Evolutionary conservation across 1,140 invertebrate species (phyloP), one percentile per base, ranked within the genome.

Genomic region (Trinorchestia longiramus): DNA sequence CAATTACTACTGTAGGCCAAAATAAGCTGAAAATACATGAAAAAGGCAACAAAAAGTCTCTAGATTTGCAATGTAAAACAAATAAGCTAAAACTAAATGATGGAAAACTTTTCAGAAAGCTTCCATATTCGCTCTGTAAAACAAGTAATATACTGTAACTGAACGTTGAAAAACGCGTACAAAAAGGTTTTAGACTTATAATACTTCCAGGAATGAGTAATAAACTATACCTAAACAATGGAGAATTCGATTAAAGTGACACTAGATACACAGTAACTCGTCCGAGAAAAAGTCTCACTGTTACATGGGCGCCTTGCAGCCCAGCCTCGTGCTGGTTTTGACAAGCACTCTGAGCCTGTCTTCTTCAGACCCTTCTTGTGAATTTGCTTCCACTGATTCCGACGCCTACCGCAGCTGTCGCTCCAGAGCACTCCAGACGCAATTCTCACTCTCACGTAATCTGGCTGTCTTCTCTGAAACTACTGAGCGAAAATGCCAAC

Each of bases 371-470:
- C 88, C 41, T 90, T 90, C 43, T 90, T 90, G n/a, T 43, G 88
- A 90, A 90, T 90, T 90, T 41, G 43, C 88, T 90, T 90, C 36
- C 88, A 90, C 88, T 43, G 88, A 43, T 42, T 41, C 28, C 88
- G 88, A 90, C 88, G 88, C n/a, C 88, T 41, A 90, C 88, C 43
- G 88, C 88, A 90, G 88, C 88, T 41, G 88, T 43, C 41, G 88
- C 88, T 41, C n/a, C 88, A 43, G 41, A 90, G 62, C 28, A 77
- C 62, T 77, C 62, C 62, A 77, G 62, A 90, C 43, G 88, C 43
- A 90, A 90, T 90, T 90, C 43, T 43, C 88, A 90, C 88, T 90
- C 41, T 43, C n/a, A 90, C n/a, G 88, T 90, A 90, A 90, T 90
- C 88, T 90, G 42, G 88, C 88, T 90, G 88, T 90, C 88, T 90